Conservation (phyloP, 2,888 invertebrate species). For the Chironomus tentans region DNA sequence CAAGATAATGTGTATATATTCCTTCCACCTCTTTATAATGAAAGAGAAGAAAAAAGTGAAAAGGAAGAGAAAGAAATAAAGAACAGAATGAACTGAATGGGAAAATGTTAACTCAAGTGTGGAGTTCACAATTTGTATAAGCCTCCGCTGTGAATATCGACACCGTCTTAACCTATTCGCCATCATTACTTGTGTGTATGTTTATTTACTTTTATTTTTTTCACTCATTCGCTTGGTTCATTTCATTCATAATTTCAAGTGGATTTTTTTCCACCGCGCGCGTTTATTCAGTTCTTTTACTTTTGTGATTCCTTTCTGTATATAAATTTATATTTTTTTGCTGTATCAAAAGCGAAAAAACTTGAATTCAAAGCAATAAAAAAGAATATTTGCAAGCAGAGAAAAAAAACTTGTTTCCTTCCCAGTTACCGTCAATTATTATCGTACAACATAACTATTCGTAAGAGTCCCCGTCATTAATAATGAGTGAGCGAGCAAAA, state of each 20-base stretch:
- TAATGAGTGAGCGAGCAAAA: background rate
- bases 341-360: background rate
- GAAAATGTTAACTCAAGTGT: conserved; percentile 21
- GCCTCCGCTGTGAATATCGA: background rate
- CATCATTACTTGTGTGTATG: background rate
- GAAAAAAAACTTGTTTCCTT: conserved; percentile 11
- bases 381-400: background rate
- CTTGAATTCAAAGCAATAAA: conserved; percentile 10
- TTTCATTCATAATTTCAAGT: conserved; percentile 25
- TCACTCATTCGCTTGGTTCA: background rate
- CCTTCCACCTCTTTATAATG: background rate
- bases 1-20: background rate
- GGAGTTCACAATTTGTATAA: conserved; percentile 20
- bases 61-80: background rate
- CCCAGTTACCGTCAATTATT: background rate
- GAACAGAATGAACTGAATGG: conserved; percentile 1
- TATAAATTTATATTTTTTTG: background rate
- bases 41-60: background rate
- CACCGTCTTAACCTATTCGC: conserved; percentile 14
- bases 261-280: background rate
- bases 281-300: background rate
- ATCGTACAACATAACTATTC: background rate
- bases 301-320: background rate
- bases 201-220: background rate
- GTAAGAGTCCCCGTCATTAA: background rate